Percentiles rank a stretch among this genome's conserved stretches.
Evolutionary conservation across 2,113 vertebrate species (phyloP).

Genomic region (Motacilla tschutschensis): DNA sequence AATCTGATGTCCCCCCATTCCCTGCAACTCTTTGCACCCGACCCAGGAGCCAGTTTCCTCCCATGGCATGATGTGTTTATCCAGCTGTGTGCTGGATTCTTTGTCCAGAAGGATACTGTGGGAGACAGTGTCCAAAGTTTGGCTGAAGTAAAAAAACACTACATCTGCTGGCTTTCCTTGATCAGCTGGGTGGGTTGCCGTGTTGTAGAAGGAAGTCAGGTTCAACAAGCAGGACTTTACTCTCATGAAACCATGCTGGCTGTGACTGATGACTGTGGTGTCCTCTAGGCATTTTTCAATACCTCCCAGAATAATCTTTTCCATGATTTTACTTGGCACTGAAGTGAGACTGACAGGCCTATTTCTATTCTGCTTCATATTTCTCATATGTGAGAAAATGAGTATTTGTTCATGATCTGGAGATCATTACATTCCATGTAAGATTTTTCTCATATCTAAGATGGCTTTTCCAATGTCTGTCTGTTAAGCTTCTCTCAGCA

Average conservation of each 20-base stretch:
- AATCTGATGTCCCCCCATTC: neutral
- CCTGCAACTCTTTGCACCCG: neutral
- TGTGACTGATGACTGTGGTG: neutral
- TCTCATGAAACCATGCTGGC: neutral
- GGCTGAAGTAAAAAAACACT: neutral
- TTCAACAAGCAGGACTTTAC: neutral
- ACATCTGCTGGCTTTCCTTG: neutral
- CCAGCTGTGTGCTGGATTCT: neutral
- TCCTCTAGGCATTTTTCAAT: neutral
- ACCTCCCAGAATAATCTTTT: neutral
- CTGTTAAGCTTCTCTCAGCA: neutral
- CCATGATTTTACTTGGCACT: neutral
- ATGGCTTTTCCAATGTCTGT: neutral
- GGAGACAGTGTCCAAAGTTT: neutral
- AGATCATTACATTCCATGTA: neutral
- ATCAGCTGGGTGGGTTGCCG: neutral
- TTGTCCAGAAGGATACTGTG: neutral
- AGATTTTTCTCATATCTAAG: neutral
- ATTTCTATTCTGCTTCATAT: neutral
- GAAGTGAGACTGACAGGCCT: neutral
- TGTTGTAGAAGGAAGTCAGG: neutral
- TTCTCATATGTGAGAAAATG: neutral
- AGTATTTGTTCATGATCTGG: neutral
- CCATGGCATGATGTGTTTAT: neutral
- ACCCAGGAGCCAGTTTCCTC: neutral